Percentiles rank a stretch among this genome's conserved stretches.
Evolutionary conservation across 2,113 vertebrate species (phyloP).

Genomic region (Saccopteryx bilineata): DNA sequence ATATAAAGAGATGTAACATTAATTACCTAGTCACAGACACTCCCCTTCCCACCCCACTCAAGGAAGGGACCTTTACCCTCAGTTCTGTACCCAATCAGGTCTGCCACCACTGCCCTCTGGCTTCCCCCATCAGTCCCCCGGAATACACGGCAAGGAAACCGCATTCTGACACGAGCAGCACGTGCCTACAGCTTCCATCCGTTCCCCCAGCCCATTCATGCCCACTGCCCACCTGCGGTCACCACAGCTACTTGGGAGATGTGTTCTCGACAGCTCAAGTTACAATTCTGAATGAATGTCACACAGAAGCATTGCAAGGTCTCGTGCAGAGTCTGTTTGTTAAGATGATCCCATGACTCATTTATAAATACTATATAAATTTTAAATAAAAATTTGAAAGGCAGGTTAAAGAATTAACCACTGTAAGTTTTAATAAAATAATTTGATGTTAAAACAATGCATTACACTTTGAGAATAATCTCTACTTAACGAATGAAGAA

Average conservation of each 20-base stretch:
- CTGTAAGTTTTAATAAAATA: not conserved
- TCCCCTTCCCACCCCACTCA: not conserved
- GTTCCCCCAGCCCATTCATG: not conserved
- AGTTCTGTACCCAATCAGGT: not conserved
- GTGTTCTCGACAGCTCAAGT: not conserved
- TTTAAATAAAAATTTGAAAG: not conserved
- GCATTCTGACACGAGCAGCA: not conserved
- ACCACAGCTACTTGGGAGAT: not conserved
- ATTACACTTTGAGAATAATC: not conserved
- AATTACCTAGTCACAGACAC: not conserved
- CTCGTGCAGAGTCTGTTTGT: not conserved
- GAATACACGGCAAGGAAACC: not conserved
- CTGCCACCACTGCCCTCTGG: not conserved
- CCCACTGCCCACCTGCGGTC: not conserved
- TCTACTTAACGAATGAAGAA: not conserved
- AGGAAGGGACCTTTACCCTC: not conserved
- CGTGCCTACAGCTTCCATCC: not conserved
- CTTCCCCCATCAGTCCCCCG: not conserved
- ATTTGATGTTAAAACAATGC: constrained; percentile 40
- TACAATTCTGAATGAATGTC: not conserved
- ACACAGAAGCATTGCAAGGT: not conserved
- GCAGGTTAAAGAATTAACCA: constrained; percentile 15
- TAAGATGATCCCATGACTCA: not conserved
- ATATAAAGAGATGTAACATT: not conserved
- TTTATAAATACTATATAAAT: not conserved